Evolutionary conservation across 2,113 vertebrate species (phyloP), one percentile per base, ranked within the genome.

Genomic region (Rhombomys opimus): DNA sequence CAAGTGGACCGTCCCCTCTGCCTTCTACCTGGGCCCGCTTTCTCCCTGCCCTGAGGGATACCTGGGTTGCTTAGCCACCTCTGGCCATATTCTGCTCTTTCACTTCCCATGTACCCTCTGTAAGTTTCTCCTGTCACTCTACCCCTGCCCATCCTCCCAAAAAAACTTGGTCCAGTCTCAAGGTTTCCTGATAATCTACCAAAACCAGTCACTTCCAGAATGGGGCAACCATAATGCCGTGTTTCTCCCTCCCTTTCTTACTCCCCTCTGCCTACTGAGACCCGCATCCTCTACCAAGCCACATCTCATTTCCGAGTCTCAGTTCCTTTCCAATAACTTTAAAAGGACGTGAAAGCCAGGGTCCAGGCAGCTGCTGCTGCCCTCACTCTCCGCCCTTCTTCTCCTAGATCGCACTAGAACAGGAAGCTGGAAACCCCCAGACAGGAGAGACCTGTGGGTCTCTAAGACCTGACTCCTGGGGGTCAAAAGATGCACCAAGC

Each of bases 321-420:
- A 7, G 61, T 94, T 97, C 97, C 90, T 94, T 97, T n/a, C 9
- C 4, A 85, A 96, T 95, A 96, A 94, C 87, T 95, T 57, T 92
- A 91, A 46, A 81, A 96, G 81, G 30, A 25, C 50, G 61, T 35
- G 81, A 89, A 92, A 95, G 93, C 14, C 59, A 61, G 75, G 95
- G 80, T 67, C 75, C 59, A 87, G 82, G 90, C 86, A 92, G 84
- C 89, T 85, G 96, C 54, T 91, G 85, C 93, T 77, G 92, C 68
- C 52, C 78, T 72, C 65, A 41, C 32, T 88, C 78, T 90, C 78
- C 86, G 52, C 4, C 89, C 59, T 25, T 67, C 78, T 65, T 87
- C 63, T 96, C 63, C 70, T 77, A 57, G 92, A 10, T 32, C 30
- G 35, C 3, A 0, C 10, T 73, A 76, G 93, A 70, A 90, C 96